Percentiles rank a stretch among this genome's conserved stretches.
Evolutionary conservation across 2,888 invertebrate genomes (phyloP).

Genomic region (Mythimna pallens): DNA sequence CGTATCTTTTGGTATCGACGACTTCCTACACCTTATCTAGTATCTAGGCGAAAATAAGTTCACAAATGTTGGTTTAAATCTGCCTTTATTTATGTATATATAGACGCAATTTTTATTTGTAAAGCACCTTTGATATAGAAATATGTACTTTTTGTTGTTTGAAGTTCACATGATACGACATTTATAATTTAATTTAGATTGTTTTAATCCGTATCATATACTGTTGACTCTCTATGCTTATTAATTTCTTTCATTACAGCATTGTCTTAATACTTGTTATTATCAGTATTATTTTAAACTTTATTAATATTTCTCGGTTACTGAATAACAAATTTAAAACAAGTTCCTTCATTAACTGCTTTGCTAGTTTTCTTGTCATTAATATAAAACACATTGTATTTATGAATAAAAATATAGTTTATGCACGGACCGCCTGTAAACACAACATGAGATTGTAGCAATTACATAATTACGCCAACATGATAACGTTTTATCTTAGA

Average conservation of each 20-base stretch:
- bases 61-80: constrained; percentile 1
- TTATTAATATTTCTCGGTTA: background rate
- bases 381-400: constrained; percentile 28
- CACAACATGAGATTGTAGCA: constrained; percentile 47
- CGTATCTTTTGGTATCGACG: constrained; percentile 24
- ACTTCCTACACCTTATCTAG: constrained; percentile 41
- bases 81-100: background rate
- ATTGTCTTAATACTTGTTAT: background rate
- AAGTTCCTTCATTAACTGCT: constrained; percentile 33
- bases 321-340: constrained; percentile 9
- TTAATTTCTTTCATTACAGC: background rate
- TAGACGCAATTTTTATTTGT: constrained; percentile 1
- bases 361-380: constrained; percentile 9
- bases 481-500: constrained; percentile 54
- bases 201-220: no score
- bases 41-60: constrained; percentile 17
- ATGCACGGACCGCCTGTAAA: constrained; percentile 20
- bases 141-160: background rate
- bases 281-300: background rate
- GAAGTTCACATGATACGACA: background rate
- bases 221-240: background rate
- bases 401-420: constrained; percentile 41
- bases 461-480: constrained; percentile 59
- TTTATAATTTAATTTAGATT: no score
- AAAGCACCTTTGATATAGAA: background rate